Evolutionary conservation across 2,113 vertebrate genomes (phyloP), one percentile per base, ranked within the genome.

Genomic region (Emydocephalus ijimae): DNA sequence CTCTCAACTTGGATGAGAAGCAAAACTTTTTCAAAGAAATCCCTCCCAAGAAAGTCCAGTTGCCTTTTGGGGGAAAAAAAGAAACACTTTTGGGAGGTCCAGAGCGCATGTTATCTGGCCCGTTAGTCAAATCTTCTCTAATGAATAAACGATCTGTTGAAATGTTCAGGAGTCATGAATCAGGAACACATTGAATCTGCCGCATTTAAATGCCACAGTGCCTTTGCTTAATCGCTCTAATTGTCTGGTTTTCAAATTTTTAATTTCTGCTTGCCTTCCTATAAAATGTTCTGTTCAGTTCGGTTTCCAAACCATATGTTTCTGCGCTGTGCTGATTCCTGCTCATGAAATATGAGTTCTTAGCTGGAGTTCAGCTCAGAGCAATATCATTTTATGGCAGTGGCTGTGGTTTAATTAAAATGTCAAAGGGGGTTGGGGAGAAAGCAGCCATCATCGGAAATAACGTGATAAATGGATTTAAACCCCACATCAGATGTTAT

Each of bases 401-500:
- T 81, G 88, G 69, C 45, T 55, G 21, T 5, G 87, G 48, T 91
- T 96, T 93, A 92, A 92, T 90, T 96, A 90, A 0, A 4, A 85
- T 86, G 86, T 69, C 85, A 93, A 61, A 56, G 15, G 69, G 7
- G 54, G 85, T 0, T 1, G 85, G 89, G 94, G 48, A 29, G 56
- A 6, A 92, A 39, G 57, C 90, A 64, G 14, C 90, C 64, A 23
- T 1, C 91, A 85, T 64, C 93, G 45, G n/a, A 95, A 95, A 92
- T 87, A 86, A 55, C 54, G 24, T 81, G 56, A 93, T 90, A 91
- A 94, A 94, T 92, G 50, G 90, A 87, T 93, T 95, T 39, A 94
- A 91, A 43, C 5, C 7, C 52, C 2, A 93, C 0, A 0, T 92
- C 34, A 95, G 93, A 91, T 90, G 85, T 87, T 43, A 94, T 88